These are phyloP conservation scores for Sebastes vulpes DNA, from an alignment of 2,797 vertebrate genomes.

Conservation along the genomic window DNA sequence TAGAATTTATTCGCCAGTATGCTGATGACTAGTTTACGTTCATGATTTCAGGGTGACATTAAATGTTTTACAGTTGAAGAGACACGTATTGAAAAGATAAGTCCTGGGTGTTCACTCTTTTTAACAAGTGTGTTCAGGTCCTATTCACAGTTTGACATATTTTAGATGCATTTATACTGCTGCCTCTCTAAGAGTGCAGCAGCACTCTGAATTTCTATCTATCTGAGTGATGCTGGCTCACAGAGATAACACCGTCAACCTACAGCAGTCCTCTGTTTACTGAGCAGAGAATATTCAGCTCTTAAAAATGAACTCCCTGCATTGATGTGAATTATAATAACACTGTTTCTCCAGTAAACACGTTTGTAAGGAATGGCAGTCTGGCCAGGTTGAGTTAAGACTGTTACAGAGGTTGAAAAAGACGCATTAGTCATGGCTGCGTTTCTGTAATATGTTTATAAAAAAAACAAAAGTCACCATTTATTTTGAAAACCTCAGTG, in stretches of 20 bases:
- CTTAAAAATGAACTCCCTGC: conserved; percentile 20
- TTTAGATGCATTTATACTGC: conserved; percentile 21
- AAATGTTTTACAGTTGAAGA: not conserved
- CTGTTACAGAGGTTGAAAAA: not conserved
- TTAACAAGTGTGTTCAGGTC: conserved; percentile 3
- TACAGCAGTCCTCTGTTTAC: conserved; percentile 42
- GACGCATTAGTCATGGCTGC: not conserved
- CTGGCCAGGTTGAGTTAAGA: not conserved
- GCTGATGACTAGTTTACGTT: not conserved
- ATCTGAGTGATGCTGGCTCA: conserved; percentile 45
- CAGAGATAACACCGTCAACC: conserved; percentile 52
- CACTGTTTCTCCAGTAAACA: conserved; percentile 15
- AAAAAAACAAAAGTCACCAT: not conserved
- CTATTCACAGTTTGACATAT: conserved; percentile 24
- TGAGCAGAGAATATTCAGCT: conserved; percentile 18
- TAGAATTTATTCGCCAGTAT: not conserved
- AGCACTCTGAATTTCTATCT: conserved; percentile 34
- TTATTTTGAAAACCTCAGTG: not conserved
- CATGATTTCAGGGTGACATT: not conserved
- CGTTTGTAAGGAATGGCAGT: not conserved
- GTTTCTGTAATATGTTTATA: not conserved
- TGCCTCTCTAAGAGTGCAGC: conserved; percentile 1
- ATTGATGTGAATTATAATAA: conserved; percentile 30
- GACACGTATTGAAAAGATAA: not conserved
- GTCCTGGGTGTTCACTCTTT: not conserved